Evolutionary conservation across 2,113 vertebrate genomes (phyloP).

Genomic region (Etheostoma cragini): DNA sequence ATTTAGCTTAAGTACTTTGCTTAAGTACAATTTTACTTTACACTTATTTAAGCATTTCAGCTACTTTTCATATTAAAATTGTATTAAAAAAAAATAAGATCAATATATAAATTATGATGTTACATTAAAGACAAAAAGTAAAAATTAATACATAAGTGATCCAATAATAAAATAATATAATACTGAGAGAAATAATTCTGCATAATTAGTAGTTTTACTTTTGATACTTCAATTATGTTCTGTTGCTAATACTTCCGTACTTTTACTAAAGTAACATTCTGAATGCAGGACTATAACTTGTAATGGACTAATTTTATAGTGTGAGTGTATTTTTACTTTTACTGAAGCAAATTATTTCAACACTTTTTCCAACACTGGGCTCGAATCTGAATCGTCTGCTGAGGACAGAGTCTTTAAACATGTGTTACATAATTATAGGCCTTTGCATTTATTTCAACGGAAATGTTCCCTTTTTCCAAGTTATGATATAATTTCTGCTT

Average conservation of each 20-base stretch:
- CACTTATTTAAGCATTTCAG: background rate
- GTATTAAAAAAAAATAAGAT: background rate
- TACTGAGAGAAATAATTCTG: background rate
- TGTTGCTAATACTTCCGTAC: too few species aligned
- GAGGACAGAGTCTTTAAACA: background rate
- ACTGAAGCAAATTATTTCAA: too few species aligned
- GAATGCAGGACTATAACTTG: too few species aligned
- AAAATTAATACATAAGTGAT: background rate
- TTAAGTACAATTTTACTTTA: background rate
- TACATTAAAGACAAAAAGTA: background rate
- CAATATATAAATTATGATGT: background rate
- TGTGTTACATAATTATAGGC: constrained; percentile 1
- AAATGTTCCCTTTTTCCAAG: background rate
- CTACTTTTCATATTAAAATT: background rate
- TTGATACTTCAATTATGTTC: too few species aligned
- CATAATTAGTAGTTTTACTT: background rate
- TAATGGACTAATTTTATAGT: too few species aligned
- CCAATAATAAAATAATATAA: background rate
- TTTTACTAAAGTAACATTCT: too few species aligned
- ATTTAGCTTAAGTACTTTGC: background rate
- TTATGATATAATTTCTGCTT: background rate
- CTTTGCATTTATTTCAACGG: background rate
- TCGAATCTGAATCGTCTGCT: background rate
- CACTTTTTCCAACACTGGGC: background rate
- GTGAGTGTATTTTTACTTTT: too few species aligned